Percentiles rank a stretch among this genome's conserved stretches.
Evolutionary conservation across 2,797 vertebrate species (phyloP).

Genomic region (Sebastes wilsoni): DNA sequence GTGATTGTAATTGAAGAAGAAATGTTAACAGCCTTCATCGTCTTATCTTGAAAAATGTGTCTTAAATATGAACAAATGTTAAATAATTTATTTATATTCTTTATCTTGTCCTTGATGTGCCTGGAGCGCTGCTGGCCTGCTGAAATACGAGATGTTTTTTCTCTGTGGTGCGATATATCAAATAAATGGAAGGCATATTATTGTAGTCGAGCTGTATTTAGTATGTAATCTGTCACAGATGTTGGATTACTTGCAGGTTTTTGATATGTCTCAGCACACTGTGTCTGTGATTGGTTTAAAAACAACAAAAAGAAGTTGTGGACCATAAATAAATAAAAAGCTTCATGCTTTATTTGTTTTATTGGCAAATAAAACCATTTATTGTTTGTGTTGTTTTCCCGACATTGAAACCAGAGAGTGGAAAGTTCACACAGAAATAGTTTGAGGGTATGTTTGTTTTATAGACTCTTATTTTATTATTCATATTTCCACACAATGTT

Average conservation of each 20-base stretch:
- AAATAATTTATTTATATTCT: neutral
- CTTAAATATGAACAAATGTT: constrained; percentile 14
- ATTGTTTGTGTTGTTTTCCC: neutral
- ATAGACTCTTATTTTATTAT: constrained; percentile 20
- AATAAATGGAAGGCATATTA: neutral
- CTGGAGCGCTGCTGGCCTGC: neutral
- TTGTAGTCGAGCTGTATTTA: neutral
- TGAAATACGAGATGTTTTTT: neutral
- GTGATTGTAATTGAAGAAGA: constrained; percentile 18
- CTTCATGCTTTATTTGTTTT: constrained; percentile 13
- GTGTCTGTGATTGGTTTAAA: constrained; percentile 3
- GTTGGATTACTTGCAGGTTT: neutral
- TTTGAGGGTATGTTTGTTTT: neutral
- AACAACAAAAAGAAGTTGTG: neutral
- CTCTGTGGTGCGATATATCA: constrained; percentile 12
- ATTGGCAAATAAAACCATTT: constrained; percentile 17
- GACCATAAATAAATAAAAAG: constrained; percentile 33
- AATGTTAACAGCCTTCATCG: constrained; percentile 12
- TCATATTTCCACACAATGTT: constrained; percentile 17
- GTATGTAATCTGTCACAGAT: constrained; percentile 18
- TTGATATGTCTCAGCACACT: neutral
- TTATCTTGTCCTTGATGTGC: neutral
- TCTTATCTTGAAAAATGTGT: constrained; percentile 12
- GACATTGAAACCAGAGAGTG: neutral
- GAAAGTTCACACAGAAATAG: neutral